Conservation (phyloP, 2,113 vertebrate genomes). For the Xiphophorus couchianus region DNA sequence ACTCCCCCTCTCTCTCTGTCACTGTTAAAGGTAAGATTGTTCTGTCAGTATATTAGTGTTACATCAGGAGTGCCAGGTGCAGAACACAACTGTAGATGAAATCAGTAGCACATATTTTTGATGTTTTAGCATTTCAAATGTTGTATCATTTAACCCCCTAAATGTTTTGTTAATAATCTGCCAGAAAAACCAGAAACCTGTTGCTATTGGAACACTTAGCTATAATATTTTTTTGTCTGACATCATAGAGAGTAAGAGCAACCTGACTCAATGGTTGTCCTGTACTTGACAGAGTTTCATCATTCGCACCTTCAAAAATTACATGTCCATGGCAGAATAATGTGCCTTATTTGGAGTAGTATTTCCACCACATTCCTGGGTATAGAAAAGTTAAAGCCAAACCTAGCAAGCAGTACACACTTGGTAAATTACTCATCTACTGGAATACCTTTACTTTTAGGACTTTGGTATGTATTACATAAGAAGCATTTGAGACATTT, state of each 20-base stretch:
- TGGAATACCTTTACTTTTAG: too few species aligned
- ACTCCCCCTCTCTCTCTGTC: slow-evolving; percentile 1
- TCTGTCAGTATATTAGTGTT: background rate
- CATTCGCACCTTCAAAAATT: background rate
- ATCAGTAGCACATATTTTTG: background rate
- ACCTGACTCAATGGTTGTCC: background rate
- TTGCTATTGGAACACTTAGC: background rate
- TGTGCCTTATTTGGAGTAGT: background rate
- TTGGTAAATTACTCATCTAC: too few species aligned
- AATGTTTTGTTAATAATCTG: background rate
- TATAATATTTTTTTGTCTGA: background rate
- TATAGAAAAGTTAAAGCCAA: background rate
- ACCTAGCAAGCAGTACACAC: background rate
- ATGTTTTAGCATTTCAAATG: background rate
- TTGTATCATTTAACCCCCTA: background rate
- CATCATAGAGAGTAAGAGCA: background rate
- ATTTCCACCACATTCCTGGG: background rate
- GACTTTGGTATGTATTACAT: background rate
- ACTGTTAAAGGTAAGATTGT: slow-evolving; percentile 68
- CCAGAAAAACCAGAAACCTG: background rate
- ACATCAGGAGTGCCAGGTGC: background rate
- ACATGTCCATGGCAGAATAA: background rate
- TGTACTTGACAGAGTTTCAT: background rate
- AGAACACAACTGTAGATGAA: background rate
- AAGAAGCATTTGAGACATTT: background rate